Percentiles rank a stretch among this genome's conserved stretches.
These are phyloP conservation scores for Pammene fasciana DNA, from an alignment of 2,888 invertebrate genomes.

Conservation along the genomic window DNA sequence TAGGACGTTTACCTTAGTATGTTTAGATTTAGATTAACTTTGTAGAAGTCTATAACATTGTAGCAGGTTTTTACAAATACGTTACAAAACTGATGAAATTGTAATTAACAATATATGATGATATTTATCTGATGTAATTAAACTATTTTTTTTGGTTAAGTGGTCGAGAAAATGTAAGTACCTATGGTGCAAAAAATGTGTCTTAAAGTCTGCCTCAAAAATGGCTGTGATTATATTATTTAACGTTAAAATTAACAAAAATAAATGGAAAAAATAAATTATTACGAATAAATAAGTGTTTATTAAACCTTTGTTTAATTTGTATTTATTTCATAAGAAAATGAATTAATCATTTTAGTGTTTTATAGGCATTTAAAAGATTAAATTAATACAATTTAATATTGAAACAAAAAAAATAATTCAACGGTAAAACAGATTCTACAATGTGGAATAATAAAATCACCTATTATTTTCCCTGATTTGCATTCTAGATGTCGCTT, in stretches of 20 bases:
- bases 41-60: too few relatives aligned
- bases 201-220: slow-evolving; percentile 39
- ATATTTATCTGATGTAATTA: neutral
- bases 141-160: neutral
- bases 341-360: too few relatives aligned
- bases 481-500: neutral
- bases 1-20: too few relatives aligned
- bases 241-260: slow-evolving; percentile 30
- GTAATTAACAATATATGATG: too few relatives aligned
- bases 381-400: too few relatives aligned
- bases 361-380: too few relatives aligned
- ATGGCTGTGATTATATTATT: slow-evolving; percentile 63
- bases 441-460: too few relatives aligned
- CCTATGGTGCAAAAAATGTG: slow-evolving; percentile 42
- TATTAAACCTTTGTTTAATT: slow-evolving; percentile 9
- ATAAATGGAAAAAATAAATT: slow-evolving; percentile 1
- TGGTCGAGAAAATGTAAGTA: slow-evolving; percentile 34
- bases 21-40: too few relatives aligned
- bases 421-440: too few relatives aligned
- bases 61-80: too few relatives aligned
- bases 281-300: slow-evolving; percentile 13
- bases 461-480: neutral
- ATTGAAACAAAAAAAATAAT: too few relatives aligned
- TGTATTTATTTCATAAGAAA: neutral
- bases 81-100: too few relatives aligned